phyloP scores from a whole-genome alignment of 2,797 vertebrate species.

The Trachurus trachurus region DNA sequence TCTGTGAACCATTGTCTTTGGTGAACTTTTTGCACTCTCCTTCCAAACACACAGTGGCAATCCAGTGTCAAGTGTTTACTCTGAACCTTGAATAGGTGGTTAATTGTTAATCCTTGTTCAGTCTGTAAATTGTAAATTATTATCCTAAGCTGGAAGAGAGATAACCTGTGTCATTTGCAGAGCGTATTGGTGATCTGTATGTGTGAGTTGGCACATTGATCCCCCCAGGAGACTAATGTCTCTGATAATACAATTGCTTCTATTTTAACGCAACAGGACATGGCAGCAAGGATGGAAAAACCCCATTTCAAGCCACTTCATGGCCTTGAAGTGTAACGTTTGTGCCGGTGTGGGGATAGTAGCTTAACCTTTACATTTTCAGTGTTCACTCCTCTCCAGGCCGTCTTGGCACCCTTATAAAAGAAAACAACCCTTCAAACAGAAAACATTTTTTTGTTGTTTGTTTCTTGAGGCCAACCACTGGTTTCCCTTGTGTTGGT shows the following conservation, averaged over 20 bases:
- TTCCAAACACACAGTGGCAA: background rate
- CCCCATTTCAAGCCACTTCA: constrained; percentile 38
- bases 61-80: constrained; percentile 36
- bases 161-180: constrained; percentile 17
- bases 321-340: constrained; percentile 32
- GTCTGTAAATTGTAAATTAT: constrained; percentile 65
- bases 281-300: constrained; percentile 21
- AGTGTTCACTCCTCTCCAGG: background rate
- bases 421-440: constrained; percentile 24
- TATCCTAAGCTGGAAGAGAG: constrained; percentile 36
- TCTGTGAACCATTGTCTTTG: constrained; percentile 40
- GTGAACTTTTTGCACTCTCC: constrained; percentile 2
- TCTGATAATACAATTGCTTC: constrained; percentile 37
- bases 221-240: constrained; percentile 35
- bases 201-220: constrained; percentile 28
- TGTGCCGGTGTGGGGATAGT: background rate
- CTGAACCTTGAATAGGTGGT: constrained; percentile 32
- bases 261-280: constrained; percentile 43
- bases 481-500: constrained; percentile 54
- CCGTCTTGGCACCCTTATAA: background rate
- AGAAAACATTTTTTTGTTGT: constrained; percentile 26
- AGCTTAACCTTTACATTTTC: constrained; percentile 16
- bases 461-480: constrained; percentile 40
- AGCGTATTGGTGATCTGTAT: constrained; percentile 17
- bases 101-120: constrained; percentile 72